Base-by-base conservation (phyloP, 2,888 invertebrate species). In the Sphecodes monilicornis region DNA sequence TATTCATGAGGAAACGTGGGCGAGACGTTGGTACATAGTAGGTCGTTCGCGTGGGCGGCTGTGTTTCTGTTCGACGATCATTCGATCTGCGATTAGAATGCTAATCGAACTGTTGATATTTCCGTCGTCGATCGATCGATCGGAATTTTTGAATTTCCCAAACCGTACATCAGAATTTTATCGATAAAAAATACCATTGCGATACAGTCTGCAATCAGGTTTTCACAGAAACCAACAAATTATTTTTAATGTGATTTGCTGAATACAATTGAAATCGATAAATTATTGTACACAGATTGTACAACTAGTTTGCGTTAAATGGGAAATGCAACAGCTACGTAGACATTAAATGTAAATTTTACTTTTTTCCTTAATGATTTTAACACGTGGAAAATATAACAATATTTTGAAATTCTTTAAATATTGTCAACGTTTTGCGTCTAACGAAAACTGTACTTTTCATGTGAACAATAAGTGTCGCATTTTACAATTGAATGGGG, bases 1-100 rank as follows among this genome's bases (percentile, higher is more conserved):
- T 90, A 92, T 92, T 91, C 88, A 93, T 92, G 90, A 90, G 68
- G 76, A 78, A 75, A 50, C 81, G 92, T 92, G 88, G 90, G 91
- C 83, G 90, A 79, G 85, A 78, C 50, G 69, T 72, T 80, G 83
- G 87, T 90, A n/a, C n/a, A n/a, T n/a, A 90, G 91, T 90, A 90
- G 90, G 88, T 89, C 83, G 85, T 16, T 77, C 76, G 85, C 80
- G 92, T 91, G 79, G 91, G 91, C 68, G 70, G 57, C 41, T 73
- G 72, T 50, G 75, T 50, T 76, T 89, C 84, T 89, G 85, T 83
- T 85, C 76, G 74, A 77, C 70, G 76, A 87, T n/a, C n/a, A 90
- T 91, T 89, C 70, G 76, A 88, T 86, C 81, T 60, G 73, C 75
- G 90, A 91, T 90, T 88, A 78, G 75, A 70, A 57, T 78, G 74